Conservation (phyloP, 2,888 invertebrate genomes). For the Xylota segnis region DNA sequence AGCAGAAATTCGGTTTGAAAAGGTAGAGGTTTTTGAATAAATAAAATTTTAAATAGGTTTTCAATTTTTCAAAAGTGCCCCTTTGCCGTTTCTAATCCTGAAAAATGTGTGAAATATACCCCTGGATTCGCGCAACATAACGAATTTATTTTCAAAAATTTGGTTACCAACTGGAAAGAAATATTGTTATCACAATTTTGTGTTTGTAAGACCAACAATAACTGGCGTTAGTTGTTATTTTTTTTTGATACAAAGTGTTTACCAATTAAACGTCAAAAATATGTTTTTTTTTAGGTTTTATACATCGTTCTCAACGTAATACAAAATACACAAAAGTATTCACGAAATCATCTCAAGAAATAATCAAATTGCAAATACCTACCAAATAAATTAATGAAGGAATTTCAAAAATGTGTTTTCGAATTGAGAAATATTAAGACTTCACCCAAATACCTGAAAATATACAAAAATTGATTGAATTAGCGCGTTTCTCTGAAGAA, state of each 20-base stretch:
- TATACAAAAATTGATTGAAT: background rate
- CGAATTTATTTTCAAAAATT: background rate
- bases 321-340: background rate
- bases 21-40: conserved; percentile 9
- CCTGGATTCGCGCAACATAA: background rate
- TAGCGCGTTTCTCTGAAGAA: background rate
- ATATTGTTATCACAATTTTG: background rate
- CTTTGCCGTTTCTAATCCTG: conserved; percentile 28
- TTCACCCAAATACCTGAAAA: background rate
- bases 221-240: background rate
- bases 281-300: background rate
- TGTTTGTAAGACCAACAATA: no score
- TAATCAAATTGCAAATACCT: background rate
- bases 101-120: background rate
- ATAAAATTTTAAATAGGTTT: background rate
- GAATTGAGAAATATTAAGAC: background rate
- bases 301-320: background rate
- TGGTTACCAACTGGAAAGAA: background rate
- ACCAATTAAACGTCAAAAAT: no score
- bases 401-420: conserved; percentile 1
- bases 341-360: background rate
- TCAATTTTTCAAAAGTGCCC: conserved; percentile 36
- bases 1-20: background rate
- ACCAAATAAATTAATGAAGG: background rate
- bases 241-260: no score